Base-by-base conservation (phyloP, 1,140 invertebrate genomes). In the Hycleus cichorii region DNA sequence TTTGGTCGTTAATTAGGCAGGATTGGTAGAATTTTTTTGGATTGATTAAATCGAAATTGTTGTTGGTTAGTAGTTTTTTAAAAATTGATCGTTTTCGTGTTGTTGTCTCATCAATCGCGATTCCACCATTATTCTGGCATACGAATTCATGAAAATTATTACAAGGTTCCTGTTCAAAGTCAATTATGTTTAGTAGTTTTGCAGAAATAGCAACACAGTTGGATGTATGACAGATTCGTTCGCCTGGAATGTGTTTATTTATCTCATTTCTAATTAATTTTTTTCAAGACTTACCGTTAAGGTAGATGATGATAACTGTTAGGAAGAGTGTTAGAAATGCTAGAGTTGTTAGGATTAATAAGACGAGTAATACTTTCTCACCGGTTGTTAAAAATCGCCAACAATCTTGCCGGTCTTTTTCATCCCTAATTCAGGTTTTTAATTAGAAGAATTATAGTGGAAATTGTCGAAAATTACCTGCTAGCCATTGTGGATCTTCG, bases 111-210 rank as follows among this genome's bases (percentile, higher is more conserved):
- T 32, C 32, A 32, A 32, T 5, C 3, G 4, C 1, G 7, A 5
- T 7, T 5, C 7, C 7, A 32, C 7, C 1, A 7, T 32, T 32
- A 7, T 32, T 32, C 7, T 32, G 83, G 58, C 84, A 87, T 2
- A 83, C 77, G 60, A 84, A 85, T 24, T 76, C 52, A 64, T 88
- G 89, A 69, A 90, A 91, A 67, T 90, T 83, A 39, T 86, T 77
- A 60, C 89, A 91, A 0, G 89, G 88, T 64, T 84, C 73, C 1
- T 82, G 77, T 0, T 48, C 71, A 44, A 57, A 61, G 55, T 78
- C 80, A 11, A 58, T 47, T 11, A 27, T 11, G 12, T 45, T 44
- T 11, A 62, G 39, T 8, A 62, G 49, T 12, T 58, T 47, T 26
- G 40, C 46, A 1, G 60, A 49, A 4, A 51, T 52, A 42, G 47